These are phyloP conservation scores for Pangasius mekongensis DNA, from an alignment of 2,797 vertebrate species.

Conservation along the genomic window DNA sequence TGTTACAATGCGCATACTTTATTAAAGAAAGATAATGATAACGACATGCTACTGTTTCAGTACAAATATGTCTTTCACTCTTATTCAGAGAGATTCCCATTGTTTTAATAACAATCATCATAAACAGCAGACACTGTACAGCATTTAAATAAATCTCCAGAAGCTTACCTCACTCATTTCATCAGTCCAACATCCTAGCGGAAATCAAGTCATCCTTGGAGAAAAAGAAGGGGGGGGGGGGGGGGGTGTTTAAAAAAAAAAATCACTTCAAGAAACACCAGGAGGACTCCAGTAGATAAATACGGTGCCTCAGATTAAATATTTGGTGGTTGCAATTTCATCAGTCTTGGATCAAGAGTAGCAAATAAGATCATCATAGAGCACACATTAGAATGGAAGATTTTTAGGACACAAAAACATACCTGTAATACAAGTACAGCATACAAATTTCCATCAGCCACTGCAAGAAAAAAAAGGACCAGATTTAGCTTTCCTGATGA, in stretches of 20 bases:
- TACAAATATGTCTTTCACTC: conserved; percentile 77
- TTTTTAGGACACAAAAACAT: not conserved
- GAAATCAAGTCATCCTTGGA: not conserved
- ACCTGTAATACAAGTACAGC: not conserved
- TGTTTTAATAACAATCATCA: conserved; percentile 85
- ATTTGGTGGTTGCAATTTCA: conserved; percentile 83
- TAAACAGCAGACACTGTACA: conserved; percentile 67
- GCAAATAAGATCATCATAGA: conserved; percentile 94
- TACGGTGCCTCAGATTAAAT: conserved; percentile 81
- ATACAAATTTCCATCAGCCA: not conserved
- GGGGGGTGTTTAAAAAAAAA: not conserved
- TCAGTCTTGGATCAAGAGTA: conserved; percentile 94
- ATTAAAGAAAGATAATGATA: not conserved
- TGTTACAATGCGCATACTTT: not conserved
- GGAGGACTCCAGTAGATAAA: rapidly evolving
- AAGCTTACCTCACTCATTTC: conserved; percentile 28
- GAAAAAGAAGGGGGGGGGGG: too few species aligned
- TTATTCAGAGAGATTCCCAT: conserved; percentile 98
- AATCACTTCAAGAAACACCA: not conserved
- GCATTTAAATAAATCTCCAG: rapidly evolving
- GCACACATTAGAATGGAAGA: conserved; percentile 64
- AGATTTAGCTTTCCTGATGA: not conserved
- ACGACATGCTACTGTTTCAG: conserved; percentile 80
- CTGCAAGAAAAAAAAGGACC: not conserved
- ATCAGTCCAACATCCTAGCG: rapidly evolving